Percentiles rank a stretch among this genome's conserved stretches.
These are phyloP conservation scores for Zaprionus gabonicus DNA, from an alignment of 1,140 invertebrate genomes.

Conservation along the genomic window DNA sequence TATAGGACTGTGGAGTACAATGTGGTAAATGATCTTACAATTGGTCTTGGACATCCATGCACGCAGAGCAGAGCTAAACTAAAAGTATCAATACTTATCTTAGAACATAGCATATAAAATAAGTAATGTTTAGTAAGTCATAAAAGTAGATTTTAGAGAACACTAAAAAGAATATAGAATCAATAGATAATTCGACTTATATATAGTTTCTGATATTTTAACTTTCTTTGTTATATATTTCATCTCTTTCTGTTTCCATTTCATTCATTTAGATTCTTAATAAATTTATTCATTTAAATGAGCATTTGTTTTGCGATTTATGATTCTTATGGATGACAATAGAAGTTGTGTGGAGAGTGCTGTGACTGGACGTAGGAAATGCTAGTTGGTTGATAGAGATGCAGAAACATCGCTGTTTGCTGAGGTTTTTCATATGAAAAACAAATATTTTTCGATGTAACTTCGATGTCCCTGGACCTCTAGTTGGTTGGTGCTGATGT, in stretches of 20 bases:
- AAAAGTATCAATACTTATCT: constrained; percentile 80
- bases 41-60: constrained; percentile 72
- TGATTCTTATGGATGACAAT: constrained; percentile 36
- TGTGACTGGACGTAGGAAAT: background rate
- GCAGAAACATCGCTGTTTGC: too few relatives aligned
- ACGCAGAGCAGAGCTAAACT: constrained; percentile 66
- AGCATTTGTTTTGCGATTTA: constrained; percentile 58
- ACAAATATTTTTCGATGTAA: too few relatives aligned
- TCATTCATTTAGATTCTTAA: constrained; percentile 56
- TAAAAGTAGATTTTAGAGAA: constrained; percentile 70
- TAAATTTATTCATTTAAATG: constrained; percentile 63
- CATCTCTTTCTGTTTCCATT: constrained; percentile 37
- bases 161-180: constrained; percentile 54
- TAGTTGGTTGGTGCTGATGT: background rate
- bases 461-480: too few relatives aligned
- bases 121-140: constrained; percentile 55
- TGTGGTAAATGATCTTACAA: background rate
- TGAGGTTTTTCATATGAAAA: too few relatives aligned
- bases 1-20: background rate
- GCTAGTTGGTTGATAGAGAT: too few relatives aligned
- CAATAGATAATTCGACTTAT: constrained; percentile 32
- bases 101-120: constrained; percentile 78
- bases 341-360: background rate
- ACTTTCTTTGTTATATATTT: constrained; percentile 17
- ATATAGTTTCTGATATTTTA: constrained; percentile 59